Conservation (phyloP, 2,113 vertebrate species). For the Eurypyga helias region DNA sequence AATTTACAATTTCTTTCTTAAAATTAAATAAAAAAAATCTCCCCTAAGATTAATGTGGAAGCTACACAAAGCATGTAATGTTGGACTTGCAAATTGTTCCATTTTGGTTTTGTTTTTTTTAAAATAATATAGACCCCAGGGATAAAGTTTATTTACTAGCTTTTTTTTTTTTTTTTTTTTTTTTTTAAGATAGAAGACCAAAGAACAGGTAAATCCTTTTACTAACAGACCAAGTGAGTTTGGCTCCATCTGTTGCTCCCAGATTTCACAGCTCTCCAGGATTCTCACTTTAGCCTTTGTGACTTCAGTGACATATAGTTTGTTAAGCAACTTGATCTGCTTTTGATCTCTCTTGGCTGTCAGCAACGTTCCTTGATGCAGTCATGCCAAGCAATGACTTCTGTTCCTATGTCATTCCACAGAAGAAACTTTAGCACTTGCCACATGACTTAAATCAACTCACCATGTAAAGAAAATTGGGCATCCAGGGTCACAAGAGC, state of each 20-base stretch:
- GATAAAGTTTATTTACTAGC: neutral
- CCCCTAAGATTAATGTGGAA: neutral
- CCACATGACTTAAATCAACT: constrained; percentile 72
- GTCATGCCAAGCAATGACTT: constrained; percentile 55
- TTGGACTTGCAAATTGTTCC: neutral
- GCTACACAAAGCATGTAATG: neutral
- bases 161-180: neutral
- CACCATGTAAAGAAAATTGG: constrained; percentile 31
- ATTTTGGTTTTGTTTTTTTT: neutral
- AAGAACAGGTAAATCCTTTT: constrained; percentile 25
- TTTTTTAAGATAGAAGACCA: neutral
- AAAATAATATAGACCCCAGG: neutral
- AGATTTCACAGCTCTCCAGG: constrained; percentile 59
- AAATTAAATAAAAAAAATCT: neutral
- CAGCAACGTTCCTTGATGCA: constrained; percentile 60
- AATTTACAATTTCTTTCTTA: neutral
- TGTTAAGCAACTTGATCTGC: constrained; percentile 75
- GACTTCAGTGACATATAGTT: constrained; percentile 52
- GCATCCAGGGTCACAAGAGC: constrained; percentile 23
- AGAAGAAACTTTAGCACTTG: constrained; percentile 65
- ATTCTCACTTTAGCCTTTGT: constrained; percentile 46
- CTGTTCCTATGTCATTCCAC: constrained; percentile 55
- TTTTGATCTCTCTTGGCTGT: constrained; percentile 75
- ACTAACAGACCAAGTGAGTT: constrained; percentile 8
- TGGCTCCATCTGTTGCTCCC: constrained; percentile 46